A percentile compares a stretch with the other conserved stretches of the same genome.
These are phyloP conservation scores for Macrosteles quadrilineatus DNA, from an alignment of 1,140 invertebrate species.

Conservation along the genomic window DNA sequence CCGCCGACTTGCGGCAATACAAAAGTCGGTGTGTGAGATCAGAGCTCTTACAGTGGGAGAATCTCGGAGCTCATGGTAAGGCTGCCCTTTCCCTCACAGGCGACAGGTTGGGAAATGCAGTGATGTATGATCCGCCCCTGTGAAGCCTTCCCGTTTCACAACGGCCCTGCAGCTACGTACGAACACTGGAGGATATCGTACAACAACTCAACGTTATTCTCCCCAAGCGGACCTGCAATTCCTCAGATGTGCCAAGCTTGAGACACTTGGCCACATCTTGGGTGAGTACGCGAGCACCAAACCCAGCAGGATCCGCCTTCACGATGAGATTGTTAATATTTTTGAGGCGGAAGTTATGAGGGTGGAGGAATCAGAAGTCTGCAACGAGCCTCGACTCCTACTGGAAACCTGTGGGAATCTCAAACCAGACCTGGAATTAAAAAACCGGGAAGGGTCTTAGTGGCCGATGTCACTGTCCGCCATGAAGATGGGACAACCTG, in stretches of 20 bases:
- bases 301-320: conserved; percentile 37
- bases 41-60: conserved; percentile 3
- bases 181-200: background rate
- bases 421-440: conserved; percentile 30
- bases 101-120: conserved; percentile 15
- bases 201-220: background rate
- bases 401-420: conserved; percentile 10
- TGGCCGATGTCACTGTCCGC: conserved; percentile 47
- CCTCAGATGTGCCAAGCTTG: conserved; percentile 14
- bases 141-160: background rate
- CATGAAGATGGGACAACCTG: conserved; percentile 44
- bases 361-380: background rate
- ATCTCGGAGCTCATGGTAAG: background rate
- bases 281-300: conserved; percentile 42
- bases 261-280: conserved; percentile 42
- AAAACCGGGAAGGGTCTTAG: conserved; percentile 36
- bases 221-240: background rate
- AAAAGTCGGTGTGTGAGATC: background rate
- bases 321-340: conserved; percentile 42
- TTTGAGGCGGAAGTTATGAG: conserved; percentile 29
- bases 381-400: background rate
- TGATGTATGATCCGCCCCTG: background rate
- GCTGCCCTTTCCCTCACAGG: background rate
- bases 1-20: background rate
- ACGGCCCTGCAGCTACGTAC: conserved; percentile 9